Conservation (phyloP, 2,113 vertebrate genomes). For the Hydropotes inermis region DNA sequence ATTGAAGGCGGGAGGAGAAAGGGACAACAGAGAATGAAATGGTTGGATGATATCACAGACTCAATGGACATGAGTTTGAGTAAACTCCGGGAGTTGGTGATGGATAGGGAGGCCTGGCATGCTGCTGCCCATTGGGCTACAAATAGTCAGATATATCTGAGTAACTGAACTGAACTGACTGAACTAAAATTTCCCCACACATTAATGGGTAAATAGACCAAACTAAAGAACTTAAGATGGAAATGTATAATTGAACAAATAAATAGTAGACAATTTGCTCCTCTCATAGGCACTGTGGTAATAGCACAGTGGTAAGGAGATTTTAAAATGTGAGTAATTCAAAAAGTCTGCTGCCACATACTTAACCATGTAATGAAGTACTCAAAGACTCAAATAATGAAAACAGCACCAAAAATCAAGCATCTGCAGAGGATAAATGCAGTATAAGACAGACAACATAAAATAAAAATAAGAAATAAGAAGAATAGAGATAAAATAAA, state of each 20-base stretch:
- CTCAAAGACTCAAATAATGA: neutral
- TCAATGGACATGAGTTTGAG: neutral
- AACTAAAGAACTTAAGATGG: neutral
- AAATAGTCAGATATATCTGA: neutral
- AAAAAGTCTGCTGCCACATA: neutral
- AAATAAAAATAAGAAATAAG: neutral
- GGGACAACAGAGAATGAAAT: neutral
- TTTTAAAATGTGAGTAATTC: neutral
- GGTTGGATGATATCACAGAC: neutral
- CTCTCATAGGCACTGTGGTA: neutral
- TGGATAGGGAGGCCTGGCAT: fast-evolving
- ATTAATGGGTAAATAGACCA: neutral
- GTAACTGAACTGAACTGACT: neutral
- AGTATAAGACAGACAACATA: neutral
- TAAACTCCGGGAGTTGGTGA: neutral
- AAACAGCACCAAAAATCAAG: neutral
- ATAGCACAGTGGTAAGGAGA: neutral
- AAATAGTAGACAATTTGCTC: neutral
- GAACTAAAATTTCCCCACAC: neutral
- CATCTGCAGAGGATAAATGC: neutral
- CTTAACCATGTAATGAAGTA: neutral
- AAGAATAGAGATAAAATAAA: neutral
- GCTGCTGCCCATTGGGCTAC: neutral
- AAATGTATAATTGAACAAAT: neutral
- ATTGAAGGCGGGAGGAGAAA: neutral